A percentile compares a stretch with the other conserved stretches of the same genome.
phyloP scores from a whole-genome alignment of 2,113 vertebrate species.

The Coptodon bakossiorum region DNA sequence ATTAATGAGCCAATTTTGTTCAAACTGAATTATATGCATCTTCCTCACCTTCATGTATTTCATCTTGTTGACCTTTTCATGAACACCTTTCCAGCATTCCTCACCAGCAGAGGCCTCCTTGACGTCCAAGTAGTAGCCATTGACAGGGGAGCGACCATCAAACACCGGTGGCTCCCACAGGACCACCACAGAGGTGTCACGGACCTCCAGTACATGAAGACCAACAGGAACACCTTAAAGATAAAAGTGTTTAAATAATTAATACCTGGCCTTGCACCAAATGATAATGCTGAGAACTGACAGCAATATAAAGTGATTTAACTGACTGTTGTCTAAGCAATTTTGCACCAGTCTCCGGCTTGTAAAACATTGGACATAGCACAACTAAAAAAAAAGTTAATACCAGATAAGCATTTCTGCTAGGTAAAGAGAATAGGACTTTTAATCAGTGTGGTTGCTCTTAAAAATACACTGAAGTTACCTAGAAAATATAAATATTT shows the following conservation, averaged over 20 bases:
- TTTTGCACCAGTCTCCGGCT: background rate
- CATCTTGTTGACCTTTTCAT: constrained; percentile 76
- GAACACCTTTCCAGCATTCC: constrained; percentile 81
- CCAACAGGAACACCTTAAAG: constrained; percentile 80
- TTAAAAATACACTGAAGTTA: background rate
- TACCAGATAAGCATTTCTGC: background rate
- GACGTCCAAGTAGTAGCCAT: constrained; percentile 88
- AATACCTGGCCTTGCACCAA: background rate
- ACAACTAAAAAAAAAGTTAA: background rate
- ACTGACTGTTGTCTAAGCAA: background rate
- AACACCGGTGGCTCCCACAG: constrained; percentile 87
- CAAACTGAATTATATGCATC: background rate
- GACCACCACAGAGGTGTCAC: constrained; percentile 84
- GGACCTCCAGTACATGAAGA: constrained; percentile 81
- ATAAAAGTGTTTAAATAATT: background rate
- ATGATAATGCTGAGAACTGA: background rate
- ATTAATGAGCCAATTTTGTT: background rate
- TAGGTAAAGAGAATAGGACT: background rate
- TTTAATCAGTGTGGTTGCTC: background rate
- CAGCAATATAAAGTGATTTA: background rate
- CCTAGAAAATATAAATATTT: background rate
- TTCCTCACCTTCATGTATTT: constrained; percentile 84
- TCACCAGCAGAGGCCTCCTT: constrained; percentile 78
- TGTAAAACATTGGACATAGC: background rate
- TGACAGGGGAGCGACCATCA: constrained; percentile 81